A percentile compares a stretch with the other conserved stretches of the same genome.
phyloP scores from a whole-genome alignment of 2,113 vertebrate genomes.

The Oreochromis aureus region DNA sequence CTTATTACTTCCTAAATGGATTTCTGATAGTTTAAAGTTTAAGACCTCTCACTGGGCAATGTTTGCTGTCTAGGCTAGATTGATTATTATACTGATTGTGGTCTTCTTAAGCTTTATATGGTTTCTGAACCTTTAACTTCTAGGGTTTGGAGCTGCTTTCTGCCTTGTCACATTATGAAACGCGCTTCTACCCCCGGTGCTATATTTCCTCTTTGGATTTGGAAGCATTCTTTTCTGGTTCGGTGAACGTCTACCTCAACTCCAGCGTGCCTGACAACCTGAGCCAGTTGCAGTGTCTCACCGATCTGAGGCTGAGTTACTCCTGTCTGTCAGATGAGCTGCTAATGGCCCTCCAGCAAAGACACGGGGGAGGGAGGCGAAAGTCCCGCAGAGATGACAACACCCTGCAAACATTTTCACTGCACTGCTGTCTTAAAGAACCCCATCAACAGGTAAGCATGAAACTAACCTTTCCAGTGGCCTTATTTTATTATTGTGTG shows the following conservation, averaged over 20 bases:
- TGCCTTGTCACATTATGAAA: not conserved
- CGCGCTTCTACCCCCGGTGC: not conserved
- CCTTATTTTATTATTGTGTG: not conserved
- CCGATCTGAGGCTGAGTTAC: not conserved
- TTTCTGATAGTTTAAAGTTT: not conserved
- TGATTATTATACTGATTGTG: not conserved
- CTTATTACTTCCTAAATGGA: not conserved
- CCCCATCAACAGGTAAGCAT: not conserved
- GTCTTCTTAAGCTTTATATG: not conserved
- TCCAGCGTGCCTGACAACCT: not conserved
- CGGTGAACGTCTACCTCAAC: not conserved
- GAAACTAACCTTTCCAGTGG: not conserved
- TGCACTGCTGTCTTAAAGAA: not conserved
- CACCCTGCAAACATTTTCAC: not conserved
- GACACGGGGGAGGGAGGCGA: not conserved
- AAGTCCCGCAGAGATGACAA: not conserved
- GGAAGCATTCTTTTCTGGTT: not conserved
- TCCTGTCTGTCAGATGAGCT: conserved; percentile 12
- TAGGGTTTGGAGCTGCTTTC: conserved; percentile 13
- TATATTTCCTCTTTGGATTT: not conserved
- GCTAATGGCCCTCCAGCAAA: not conserved
- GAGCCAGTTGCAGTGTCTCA: not conserved
- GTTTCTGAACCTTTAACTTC: not conserved
- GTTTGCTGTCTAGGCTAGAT: not conserved
- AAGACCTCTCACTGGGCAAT: not conserved